These are phyloP conservation scores for Sarcophaga bullata DNA, from an alignment of 1,140 invertebrate genomes.

Conservation along the genomic window DNA sequence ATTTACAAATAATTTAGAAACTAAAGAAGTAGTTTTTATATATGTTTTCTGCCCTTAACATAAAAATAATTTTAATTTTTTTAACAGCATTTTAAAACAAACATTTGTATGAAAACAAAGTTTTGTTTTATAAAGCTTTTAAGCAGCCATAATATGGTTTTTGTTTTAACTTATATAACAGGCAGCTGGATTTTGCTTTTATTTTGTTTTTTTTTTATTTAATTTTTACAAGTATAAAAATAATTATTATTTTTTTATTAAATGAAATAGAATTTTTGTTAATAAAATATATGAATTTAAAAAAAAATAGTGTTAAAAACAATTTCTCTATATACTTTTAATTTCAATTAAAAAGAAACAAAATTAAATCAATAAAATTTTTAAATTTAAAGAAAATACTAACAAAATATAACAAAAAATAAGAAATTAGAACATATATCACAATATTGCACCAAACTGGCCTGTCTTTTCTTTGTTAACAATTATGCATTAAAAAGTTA, in stretches of 20 bases:
- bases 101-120: too few relatives aligned
- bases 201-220: neutral
- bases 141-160: too few relatives aligned
- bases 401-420: conserved; percentile 21
- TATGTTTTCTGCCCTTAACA: too few relatives aligned
- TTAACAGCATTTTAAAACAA: too few relatives aligned
- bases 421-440: conserved; percentile 35
- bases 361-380: neutral
- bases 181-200: neutral
- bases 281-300: neutral
- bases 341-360: neutral
- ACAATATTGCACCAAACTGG: conserved; percentile 45
- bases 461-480: conserved; percentile 23
- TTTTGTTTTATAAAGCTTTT: too few relatives aligned
- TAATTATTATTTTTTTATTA: neutral
- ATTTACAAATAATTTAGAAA: too few relatives aligned
- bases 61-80: too few relatives aligned
- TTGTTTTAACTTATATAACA: too few relatives aligned
- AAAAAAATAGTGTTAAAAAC: neutral
- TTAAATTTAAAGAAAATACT: neutral
- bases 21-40: too few relatives aligned
- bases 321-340: neutral
- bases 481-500: neutral
- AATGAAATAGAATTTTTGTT: neutral
- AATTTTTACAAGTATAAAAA: neutral